Conservation (phyloP, 1,140 invertebrate genomes). For the Caerostris darwini region DNA sequence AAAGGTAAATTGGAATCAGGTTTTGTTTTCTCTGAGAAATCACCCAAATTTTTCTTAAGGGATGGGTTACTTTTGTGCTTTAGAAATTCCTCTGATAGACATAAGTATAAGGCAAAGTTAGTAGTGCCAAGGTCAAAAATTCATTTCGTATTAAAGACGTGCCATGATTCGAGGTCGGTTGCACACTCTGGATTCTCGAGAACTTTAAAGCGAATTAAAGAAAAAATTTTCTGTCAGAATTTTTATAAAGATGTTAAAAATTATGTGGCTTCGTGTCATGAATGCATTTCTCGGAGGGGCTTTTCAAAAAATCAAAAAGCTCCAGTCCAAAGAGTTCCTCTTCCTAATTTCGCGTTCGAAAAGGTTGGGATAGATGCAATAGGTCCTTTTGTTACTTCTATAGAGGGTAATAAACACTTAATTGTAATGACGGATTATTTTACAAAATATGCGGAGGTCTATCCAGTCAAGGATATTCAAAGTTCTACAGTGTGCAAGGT, state of each 20-base stretch:
- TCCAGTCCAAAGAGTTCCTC: constrained; percentile 34
- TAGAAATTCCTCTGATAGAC: too few relatives aligned
- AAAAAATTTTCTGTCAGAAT: constrained; percentile 34
- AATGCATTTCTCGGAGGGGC: neutral
- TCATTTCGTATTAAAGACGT: too few relatives aligned
- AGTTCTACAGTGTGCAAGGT: constrained; percentile 8
- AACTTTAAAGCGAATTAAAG: constrained; percentile 21
- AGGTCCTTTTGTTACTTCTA: neutral
- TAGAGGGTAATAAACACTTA: constrained; percentile 16
- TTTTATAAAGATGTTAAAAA: constrained; percentile 25
- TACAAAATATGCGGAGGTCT: neutral
- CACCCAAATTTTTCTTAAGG: too few relatives aligned
- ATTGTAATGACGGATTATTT: constrained; percentile 30
- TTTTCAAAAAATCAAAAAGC: neutral
- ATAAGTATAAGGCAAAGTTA: too few relatives aligned
- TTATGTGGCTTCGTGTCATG: neutral
- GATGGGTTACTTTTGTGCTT: too few relatives aligned
- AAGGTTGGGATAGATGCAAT: neutral
- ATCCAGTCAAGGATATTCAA: constrained; percentile 9
- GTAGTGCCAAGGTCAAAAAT: too few relatives aligned
- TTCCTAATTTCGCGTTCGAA: neutral
- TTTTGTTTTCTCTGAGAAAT: too few relatives aligned
- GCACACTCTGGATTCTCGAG: too few relatives aligned
- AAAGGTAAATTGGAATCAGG: neutral
- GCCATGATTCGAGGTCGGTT: too few relatives aligned